Percentiles rank a stretch among this genome's conserved stretches.
Evolutionary conservation across 2,888 invertebrate species (phyloP).

Genomic region (Hanleya hanleyi): DNA sequence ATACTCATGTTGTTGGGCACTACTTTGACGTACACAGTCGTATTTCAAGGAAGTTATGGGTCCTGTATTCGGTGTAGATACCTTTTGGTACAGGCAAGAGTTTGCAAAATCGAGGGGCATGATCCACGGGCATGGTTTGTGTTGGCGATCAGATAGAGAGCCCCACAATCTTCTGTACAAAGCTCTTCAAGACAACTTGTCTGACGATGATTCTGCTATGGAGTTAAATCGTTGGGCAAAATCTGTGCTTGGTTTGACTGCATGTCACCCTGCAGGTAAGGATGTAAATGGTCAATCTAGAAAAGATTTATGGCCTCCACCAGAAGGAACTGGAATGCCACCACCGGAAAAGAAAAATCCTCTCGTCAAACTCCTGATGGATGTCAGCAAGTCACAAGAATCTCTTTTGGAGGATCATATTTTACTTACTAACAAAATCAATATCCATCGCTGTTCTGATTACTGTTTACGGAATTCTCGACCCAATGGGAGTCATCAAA

Average conservation of each 20-base stretch:
- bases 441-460: conserved; percentile 41
- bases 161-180: conserved; percentile 38
- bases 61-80: conserved; percentile 41
- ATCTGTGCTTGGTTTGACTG: conserved; percentile 35
- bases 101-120: conserved; percentile 39
- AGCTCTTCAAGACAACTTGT: conserved; percentile 27
- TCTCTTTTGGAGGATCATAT: conserved; percentile 29
- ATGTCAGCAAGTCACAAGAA: conserved; percentile 27
- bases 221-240: conserved; percentile 35
- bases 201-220: conserved; percentile 29
- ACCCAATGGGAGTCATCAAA: neutral
- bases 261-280: conserved; percentile 28
- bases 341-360: conserved; percentile 44
- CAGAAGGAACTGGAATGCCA: conserved; percentile 39
- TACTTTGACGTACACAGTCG: no score
- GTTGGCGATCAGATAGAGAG: conserved; percentile 41
- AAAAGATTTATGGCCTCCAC: conserved; percentile 44
- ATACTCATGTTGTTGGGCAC: conserved; percentile 42
- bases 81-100: conserved; percentile 44
- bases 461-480: conserved; percentile 18
- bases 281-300: conserved; percentile 23
- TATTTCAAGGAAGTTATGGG: conserved; percentile 44
- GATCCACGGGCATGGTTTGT: conserved; percentile 48
- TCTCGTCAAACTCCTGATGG: conserved; percentile 23
- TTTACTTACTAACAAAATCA: conserved; percentile 31